A percentile compares a stretch with the other conserved stretches of the same genome.
Conservation (phyloP, 2,888 invertebrate species). For the Ormyrus labotus region DNA sequence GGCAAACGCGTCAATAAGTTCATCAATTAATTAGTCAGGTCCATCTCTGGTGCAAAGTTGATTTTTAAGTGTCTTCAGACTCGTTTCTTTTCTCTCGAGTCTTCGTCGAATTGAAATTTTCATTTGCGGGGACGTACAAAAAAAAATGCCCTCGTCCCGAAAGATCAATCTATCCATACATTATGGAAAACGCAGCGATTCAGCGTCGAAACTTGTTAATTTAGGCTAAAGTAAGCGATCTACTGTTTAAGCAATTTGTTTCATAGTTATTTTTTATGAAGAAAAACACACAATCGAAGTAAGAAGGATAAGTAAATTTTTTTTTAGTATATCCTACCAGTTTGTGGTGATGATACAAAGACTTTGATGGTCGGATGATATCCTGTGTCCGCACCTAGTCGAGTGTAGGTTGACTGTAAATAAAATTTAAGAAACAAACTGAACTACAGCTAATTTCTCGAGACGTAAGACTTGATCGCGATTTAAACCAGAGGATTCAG, state of each 20-base stretch:
- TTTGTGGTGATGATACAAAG: slow-evolving; percentile 46
- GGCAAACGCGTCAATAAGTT: slow-evolving; percentile 27
- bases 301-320: slow-evolving; percentile 37
- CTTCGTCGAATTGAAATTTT: slow-evolving; percentile 20
- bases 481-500: slow-evolving; percentile 21
- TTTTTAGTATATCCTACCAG: slow-evolving; percentile 50
- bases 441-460: slow-evolving; percentile 29
- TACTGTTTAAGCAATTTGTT: slow-evolving; percentile 61
- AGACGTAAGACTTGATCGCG: slow-evolving; percentile 38
- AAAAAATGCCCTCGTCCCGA: neutral
- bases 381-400: slow-evolving; percentile 54
- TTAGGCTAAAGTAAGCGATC: slow-evolving; percentile 59
- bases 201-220: slow-evolving; percentile 62
- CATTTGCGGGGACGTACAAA: slow-evolving; percentile 1
- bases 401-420: slow-evolving; percentile 63
- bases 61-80: slow-evolving; percentile 31
- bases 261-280: slow-evolving; percentile 59
- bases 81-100: neutral
- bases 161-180: slow-evolving; percentile 32
- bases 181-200: slow-evolving; percentile 30
- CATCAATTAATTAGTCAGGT: slow-evolving; percentile 46
- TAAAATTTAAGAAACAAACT: slow-evolving; percentile 61
- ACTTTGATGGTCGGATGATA: slow-evolving; percentile 53
- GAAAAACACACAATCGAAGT: slow-evolving; percentile 42
- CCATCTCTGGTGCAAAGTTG: slow-evolving; percentile 50